Evolutionary conservation across 2,797 vertebrate genomes (phyloP), one percentile per base, ranked within the genome.

Genomic region (Hydrocynus forskahlii): DNA sequence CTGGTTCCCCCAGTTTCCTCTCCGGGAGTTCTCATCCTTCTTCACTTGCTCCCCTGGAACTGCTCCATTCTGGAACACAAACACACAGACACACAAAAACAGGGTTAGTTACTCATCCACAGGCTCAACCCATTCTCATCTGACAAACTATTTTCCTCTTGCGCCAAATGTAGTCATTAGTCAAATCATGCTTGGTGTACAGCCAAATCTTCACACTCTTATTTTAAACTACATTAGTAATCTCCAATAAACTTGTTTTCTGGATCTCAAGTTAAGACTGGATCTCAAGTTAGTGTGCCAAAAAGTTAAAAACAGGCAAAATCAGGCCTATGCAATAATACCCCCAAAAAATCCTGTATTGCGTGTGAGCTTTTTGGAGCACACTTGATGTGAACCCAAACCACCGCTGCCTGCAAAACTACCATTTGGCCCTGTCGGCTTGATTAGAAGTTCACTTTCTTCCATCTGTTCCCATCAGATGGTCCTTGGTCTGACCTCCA

Each of bases 1-100:
- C 94, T 99, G 97, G 95, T 98, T 98, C 82, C 96, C 96, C 98
- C 98, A 99, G 94, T 99, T 99, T 89, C 98, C 98, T 75, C 97
- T 95, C 86, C 96, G 95, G 87, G 96, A 84, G 83, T 96, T 98
- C 92, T 98, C 97, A 91, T 97, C 96, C 89, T 91, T 96, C 91
- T 97, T 98, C 89, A 93, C 91, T 66, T 92, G 93, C 90, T 99
- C 97, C 67, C 97, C 96, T 66, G 97, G 97, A 94, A 99, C 96
- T 35, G 96, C 95, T 91, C 98, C 97, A 70, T 99, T 99, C 98
- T 99, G 89, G 17, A 91, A 93, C 83, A 93, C 84, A 91, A 80
- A 45, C 6, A 38, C 6, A 21, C 13, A 75, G 23, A 59, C 19
- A 59, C 5, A 59, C 21, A 14, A 45, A 45, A 59, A 9, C 5